Base-by-base conservation (phyloP, 2,113 vertebrate species). In the Myxocyprinus asiaticus region DNA sequence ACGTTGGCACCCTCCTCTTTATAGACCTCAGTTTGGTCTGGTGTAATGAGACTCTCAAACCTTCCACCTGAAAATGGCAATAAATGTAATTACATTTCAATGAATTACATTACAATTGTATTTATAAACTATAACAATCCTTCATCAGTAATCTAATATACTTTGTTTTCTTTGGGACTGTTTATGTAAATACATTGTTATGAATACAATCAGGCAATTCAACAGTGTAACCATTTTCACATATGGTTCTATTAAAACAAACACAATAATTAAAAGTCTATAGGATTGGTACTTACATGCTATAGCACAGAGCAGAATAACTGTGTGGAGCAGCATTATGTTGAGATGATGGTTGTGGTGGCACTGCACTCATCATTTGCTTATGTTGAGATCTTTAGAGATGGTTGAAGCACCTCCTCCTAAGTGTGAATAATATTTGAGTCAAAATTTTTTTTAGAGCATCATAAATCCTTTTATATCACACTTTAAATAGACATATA, bases 21-120 rank as follows among this genome's bases (percentile, higher is more conserved):
- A 33, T 62, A 62, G 15, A 63, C 11, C 58, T 74, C 71, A 33
- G 58, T 50, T 48, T 74, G 17, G 7, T 74, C 71, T 48, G 71
- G 14, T 33, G 58, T 74, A 22, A 74, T 74, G 3, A 3, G n/a
- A 33, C 71, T 74, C 44, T 63, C 58, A 62, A 22, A 50, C 15
- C 15, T 50, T 62, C 56, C 71, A 50, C 15, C 71, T 74, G 58
- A 50, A 61, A 17, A 73, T 48, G 7, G 61, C 4, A 44, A 61
- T 47, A 62, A 50, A 47, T 10, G 22, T 4, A 44, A 44, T 71
- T n/a, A 33, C 22, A 33, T 33, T 33, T 33, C 22, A 33, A 3
- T 3, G 22, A 33, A 33, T 33, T 33, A 33, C 22, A 33, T 33
- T 33, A 33, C 22, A 33, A 33, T 33, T 33, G 22, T 33, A 33